These are phyloP conservation scores for Dendroctonus ponderosae DNA, from an alignment of 1,140 invertebrate genomes.

Conservation along the genomic window DNA sequence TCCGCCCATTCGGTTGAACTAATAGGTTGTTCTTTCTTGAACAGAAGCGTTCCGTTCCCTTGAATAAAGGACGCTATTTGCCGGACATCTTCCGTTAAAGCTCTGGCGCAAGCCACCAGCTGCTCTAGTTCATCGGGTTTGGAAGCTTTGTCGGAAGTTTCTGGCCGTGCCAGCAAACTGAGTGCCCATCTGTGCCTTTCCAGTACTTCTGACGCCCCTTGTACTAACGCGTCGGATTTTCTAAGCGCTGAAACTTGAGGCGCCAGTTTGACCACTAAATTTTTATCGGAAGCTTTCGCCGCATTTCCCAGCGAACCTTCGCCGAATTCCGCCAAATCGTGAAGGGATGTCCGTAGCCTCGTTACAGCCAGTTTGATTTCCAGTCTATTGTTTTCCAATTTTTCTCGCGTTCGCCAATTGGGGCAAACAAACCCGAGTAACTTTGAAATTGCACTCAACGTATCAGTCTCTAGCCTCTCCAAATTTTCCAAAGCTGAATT, in stretches of 20 bases:
- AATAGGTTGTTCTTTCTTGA: conserved; percentile 60
- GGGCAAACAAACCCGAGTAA: conserved; percentile 78
- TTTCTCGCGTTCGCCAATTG: conserved; percentile 73
- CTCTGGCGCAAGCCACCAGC: conserved; percentile 77
- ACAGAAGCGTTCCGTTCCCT: conserved; percentile 81
- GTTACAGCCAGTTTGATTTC: conserved; percentile 78
- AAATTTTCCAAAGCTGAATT: conserved; percentile 82
- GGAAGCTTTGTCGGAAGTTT: conserved; percentile 57
- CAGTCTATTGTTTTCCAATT: conserved; percentile 60
- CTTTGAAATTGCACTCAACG: conserved; percentile 60
- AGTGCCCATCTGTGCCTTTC: conserved; percentile 79
- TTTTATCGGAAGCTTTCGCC: conserved; percentile 77
- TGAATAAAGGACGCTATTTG: conserved; percentile 87
- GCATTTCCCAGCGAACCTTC: conserved; percentile 87
- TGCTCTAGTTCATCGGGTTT: conserved; percentile 80
- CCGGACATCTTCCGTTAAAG: conserved; percentile 84
- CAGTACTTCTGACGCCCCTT: conserved; percentile 70
- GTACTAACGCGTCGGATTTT: conserved; percentile 77
- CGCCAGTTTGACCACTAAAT: conserved; percentile 69
- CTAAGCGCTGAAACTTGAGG: conserved; percentile 76
- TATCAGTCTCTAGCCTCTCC: conserved; percentile 73
- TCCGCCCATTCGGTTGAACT: conserved; percentile 60
- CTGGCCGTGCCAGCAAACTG: conserved; percentile 61
- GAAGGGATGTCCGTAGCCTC: conserved; percentile 71
- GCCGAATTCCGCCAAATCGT: conserved; percentile 84